Evolutionary conservation across 2,113 vertebrate genomes (phyloP).

Genomic region (Monarcha castaneiventris): DNA sequence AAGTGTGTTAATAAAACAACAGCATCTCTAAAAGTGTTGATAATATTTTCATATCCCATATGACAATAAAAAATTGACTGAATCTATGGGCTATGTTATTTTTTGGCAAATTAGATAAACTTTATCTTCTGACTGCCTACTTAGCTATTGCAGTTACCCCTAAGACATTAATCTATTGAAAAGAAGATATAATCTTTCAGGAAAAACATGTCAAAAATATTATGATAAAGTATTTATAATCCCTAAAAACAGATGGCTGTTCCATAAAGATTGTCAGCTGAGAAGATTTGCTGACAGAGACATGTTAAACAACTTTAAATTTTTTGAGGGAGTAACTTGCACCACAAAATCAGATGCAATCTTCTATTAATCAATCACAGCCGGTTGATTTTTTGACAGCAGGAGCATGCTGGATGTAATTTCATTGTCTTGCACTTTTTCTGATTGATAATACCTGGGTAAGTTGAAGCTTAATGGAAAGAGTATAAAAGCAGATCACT

Average conservation of each 20-base stretch:
- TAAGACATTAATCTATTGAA: constrained; percentile 67
- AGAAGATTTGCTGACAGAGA: constrained; percentile 70
- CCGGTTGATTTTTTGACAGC: constrained; percentile 57
- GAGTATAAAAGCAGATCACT: not conserved
- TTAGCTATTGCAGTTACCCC: constrained; percentile 61
- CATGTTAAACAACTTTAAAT: constrained; percentile 48
- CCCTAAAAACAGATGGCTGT: constrained; percentile 71
- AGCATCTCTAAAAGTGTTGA: not conserved
- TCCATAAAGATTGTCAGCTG: constrained; percentile 68
- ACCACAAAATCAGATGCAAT: constrained; percentile 34
- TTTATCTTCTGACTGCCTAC: constrained; percentile 61
- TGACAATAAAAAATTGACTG: not conserved
- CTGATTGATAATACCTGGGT: not conserved
- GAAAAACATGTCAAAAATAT: constrained; percentile 72
- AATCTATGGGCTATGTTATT: not conserved
- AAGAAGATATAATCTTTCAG: constrained; percentile 67
- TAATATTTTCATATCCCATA: constrained; percentile 37
- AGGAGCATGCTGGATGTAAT: constrained; percentile 25
- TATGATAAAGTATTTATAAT: constrained; percentile 77
- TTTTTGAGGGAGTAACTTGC: not conserved
- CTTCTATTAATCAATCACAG: constrained; percentile 69
- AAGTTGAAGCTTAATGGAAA: not conserved
- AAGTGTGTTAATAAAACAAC: constrained; percentile 31
- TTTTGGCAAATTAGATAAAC: constrained; percentile 49
- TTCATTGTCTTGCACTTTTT: constrained; percentile 37